phyloP scores from a whole-genome alignment of 2,888 invertebrate genomes.

The Athetis lepigone region DNA sequence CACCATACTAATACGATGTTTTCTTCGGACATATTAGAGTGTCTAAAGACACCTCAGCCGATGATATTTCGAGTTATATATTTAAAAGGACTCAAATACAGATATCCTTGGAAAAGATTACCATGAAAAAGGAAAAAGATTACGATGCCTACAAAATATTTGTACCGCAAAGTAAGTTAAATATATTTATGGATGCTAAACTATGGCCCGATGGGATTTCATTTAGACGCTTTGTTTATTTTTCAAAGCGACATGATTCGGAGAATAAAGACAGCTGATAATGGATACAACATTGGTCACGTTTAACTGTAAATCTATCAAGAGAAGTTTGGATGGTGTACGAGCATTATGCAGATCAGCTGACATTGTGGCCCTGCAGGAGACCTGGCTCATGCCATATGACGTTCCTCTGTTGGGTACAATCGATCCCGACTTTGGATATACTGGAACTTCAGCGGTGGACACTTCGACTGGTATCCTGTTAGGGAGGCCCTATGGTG shows the following conservation, averaged over 20 bases:
- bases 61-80: constrained; percentile 1
- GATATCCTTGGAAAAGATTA: not conserved
- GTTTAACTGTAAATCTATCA: not conserved
- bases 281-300: not conserved
- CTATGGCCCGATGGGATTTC: not conserved
- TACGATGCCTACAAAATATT: too few relatives aligned
- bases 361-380: too few relatives aligned
- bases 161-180: too few relatives aligned
- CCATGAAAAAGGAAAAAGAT: too few relatives aligned
- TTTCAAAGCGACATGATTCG: not conserved
- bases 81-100: not conserved
- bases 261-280: not conserved
- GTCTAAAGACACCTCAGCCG: not conserved
- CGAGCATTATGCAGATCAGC: not conserved
- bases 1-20: too few relatives aligned
- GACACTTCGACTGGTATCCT: constrained; percentile 2
- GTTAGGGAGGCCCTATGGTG: not conserved
- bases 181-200: too few relatives aligned
- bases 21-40: too few relatives aligned
- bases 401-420: not conserved
- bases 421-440: not conserved
- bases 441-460: not conserved
- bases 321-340: not conserved
- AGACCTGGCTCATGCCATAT: not conserved
- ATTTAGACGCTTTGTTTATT: not conserved